Conservation (phyloP, 2,797 vertebrate genomes). For the Acanthornis magna region DNA sequence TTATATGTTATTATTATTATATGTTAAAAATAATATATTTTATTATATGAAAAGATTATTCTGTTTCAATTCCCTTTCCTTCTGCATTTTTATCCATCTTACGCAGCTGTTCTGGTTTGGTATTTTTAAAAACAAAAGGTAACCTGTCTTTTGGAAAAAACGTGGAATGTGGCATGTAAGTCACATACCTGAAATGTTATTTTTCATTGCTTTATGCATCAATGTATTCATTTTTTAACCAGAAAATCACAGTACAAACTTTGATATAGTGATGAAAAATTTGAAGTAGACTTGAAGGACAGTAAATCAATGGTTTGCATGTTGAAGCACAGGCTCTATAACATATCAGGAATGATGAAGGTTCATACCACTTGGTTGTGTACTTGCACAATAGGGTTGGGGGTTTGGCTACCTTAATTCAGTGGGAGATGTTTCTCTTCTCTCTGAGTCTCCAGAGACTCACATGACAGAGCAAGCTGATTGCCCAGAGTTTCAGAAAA, state of each 20-base stretch:
- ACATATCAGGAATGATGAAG: not conserved
- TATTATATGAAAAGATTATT: not conserved
- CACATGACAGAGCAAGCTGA: not conserved
- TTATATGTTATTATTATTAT: no score
- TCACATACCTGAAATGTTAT: not conserved
- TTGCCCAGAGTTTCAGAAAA: not conserved
- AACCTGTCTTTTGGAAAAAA: not conserved
- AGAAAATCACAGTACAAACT: not conserved
- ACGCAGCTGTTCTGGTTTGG: not conserved
- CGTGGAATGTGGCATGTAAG: not conserved
- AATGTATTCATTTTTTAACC: not conserved
- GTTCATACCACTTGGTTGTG: not conserved
- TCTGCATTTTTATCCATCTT: constrained; percentile 6
- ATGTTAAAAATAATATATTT: no score
- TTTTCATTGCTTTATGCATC: not conserved
- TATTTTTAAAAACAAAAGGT: constrained; percentile 32
- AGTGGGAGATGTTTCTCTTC: not conserved
- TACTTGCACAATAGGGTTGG: not conserved
- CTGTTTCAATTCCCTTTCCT: not conserved
- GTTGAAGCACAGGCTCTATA: not conserved
- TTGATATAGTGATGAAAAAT: not conserved
- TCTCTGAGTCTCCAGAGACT: not conserved
- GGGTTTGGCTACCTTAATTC: not conserved
- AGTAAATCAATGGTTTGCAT: not conserved
- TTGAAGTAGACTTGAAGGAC: not conserved